Percentiles rank a stretch among this genome's conserved stretches.
These are phyloP conservation scores for Acanthosepion lycidas DNA, from an alignment of 2,888 invertebrate genomes.

Conservation along the genomic window DNA sequence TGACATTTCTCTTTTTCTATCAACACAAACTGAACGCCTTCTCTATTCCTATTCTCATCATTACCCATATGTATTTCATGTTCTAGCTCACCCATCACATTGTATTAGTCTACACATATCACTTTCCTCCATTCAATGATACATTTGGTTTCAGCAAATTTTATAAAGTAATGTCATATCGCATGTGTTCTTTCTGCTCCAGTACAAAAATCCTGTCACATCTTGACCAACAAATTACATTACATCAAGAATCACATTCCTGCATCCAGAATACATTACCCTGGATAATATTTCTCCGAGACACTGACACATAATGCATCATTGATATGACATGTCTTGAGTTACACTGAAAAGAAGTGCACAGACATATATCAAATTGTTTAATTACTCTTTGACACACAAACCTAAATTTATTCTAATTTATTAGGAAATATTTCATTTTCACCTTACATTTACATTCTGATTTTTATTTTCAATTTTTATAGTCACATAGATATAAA, in stretches of 20 bases:
- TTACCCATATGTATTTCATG: not conserved
- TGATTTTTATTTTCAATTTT: not conserved
- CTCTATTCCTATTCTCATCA: not conserved
- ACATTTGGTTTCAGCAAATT: not conserved
- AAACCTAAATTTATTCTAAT: not conserved
- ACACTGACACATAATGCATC: not conserved
- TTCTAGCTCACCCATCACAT: not conserved
- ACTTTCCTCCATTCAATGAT: not conserved
- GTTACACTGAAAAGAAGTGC: not conserved
- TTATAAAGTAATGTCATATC: conserved; percentile 9
- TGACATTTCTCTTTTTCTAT: not conserved
- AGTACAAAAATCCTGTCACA: conserved; percentile 9
- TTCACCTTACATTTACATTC: not conserved
- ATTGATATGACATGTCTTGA: not conserved
- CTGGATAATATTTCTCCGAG: not conserved
- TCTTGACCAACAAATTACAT: conserved; percentile 5
- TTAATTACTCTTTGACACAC: conserved; percentile 9
- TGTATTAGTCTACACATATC: not conserved
- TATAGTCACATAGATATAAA: not conserved
- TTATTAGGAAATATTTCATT: not conserved
- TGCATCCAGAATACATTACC: not conserved
- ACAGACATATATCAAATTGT: conserved; percentile 2
- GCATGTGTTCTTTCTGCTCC: not conserved
- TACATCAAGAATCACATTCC: not conserved
- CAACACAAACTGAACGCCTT: not conserved